Conservation (phyloP, 2,888 invertebrate species). For the Cinara cedri region DNA sequence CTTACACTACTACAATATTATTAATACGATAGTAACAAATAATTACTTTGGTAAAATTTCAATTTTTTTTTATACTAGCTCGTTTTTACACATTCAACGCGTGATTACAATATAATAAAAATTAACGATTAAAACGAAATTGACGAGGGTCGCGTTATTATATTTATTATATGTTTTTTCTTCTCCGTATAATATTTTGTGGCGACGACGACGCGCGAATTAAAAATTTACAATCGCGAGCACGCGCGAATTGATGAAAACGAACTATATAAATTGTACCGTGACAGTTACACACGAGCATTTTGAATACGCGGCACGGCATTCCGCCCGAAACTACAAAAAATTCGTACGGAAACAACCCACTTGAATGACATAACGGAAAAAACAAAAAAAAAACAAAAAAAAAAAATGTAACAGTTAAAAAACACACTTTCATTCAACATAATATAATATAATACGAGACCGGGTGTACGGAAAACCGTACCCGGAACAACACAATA, state of each 20-base stretch:
- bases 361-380: conserved; percentile 18
- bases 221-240: conserved; percentile 19
- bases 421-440: conserved; percentile 35
- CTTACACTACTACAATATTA: background rate
- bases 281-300: background rate
- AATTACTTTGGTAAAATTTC: background rate
- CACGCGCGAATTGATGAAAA: conserved; percentile 28
- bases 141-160: too few relatives aligned
- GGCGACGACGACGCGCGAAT: background rate
- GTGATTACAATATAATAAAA: background rate
- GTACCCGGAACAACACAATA: conserved; percentile 40
- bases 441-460: too few relatives aligned
- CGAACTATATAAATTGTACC: conserved; percentile 25
- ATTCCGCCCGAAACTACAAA: conserved; percentile 12
- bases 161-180: too few relatives aligned
- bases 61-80: background rate
- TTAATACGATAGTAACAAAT: too few relatives aligned
- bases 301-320: background rate
- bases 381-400: conserved; percentile 13
- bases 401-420: conserved; percentile 5
- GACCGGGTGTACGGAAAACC: background rate
- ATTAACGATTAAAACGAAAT: too few relatives aligned
- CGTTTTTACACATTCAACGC: background rate
- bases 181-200: background rate
- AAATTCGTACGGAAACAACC: conserved; percentile 35